Base-by-base conservation (phyloP, 2,113 vertebrate genomes). In the Sylvilagus bachmani region DNA sequence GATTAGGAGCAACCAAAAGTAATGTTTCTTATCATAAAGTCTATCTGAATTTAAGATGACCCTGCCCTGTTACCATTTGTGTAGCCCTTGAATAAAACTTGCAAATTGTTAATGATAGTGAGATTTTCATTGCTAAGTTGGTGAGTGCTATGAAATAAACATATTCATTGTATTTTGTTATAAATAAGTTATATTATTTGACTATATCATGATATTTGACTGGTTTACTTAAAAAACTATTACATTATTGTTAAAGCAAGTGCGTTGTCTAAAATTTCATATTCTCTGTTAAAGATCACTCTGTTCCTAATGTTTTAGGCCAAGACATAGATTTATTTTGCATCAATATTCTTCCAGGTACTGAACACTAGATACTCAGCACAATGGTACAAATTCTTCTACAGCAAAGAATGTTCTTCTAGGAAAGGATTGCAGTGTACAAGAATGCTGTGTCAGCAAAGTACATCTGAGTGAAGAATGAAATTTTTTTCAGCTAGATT, bases 331-430 rank as follows among this genome's bases (percentile, higher is more conserved):
- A 58, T 53, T 73, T 61, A 5, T 38, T 19, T 87, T 19, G 6
- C 7, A 1, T 67, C 67, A 11, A 8, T 53, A 31, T 83, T 58
- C 78, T 66, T 80, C 36, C 25, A 24, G 51, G 8, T 29, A 29
- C 53, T 86, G 27, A 10, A 10, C 19, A 11, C 29, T 25, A 19
- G 66, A 71, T 24, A 67, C 7, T 93, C 58, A 82, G 92, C 75
- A 89, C 33, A 85, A 67, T 83, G 86, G 86, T 96, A 25, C 81
- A 94, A 88, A 95, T 97, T 84, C 36, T 95, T 89, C 83, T 87
- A 73, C 22, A 93, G 94, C 95, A 88, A 95, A 96, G 86, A 97
- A 96, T n/a, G 92, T 4, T 96, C 85, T 94, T 96, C 93, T 78
- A 85, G 83, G 64, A 36, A 86, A 44, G 96, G 84, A 80, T 16